Evolutionary conservation across 1,140 invertebrate species (phyloP), one percentile per base, ranked within the genome.

Genomic region (Penaeus vannamei): DNA sequence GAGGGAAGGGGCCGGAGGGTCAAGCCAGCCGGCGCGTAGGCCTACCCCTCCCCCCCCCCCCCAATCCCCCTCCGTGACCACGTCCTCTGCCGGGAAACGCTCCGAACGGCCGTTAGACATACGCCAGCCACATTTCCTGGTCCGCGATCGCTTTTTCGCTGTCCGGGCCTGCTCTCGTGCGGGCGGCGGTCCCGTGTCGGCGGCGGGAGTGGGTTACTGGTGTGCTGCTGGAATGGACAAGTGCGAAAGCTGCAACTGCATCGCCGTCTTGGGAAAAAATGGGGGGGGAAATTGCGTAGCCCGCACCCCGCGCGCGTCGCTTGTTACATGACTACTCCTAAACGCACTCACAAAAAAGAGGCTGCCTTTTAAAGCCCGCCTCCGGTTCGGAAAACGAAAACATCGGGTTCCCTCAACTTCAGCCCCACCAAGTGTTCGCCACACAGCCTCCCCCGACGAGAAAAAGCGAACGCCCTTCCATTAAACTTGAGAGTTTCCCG

Each of bases 101-200:
- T 84, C 46, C 82, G 83, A 89, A 89, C 82, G 87, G 87, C 87
- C 87, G 87, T 89, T 89, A 89, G 87, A 89, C 87, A 84, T 79
- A 80, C n/a, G 23, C 60, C 36, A 32, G n/a, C 36, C n/a, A 84
- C 60, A 81, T 69, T 87, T 87, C 86, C 86, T 53, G 85, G 46
- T 42, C 23, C 20, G 12, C 77, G 0, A 20, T 7, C 36, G 20
- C 61, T 22, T 36, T 42, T 42, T 60, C 20, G 36, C 36, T 36
- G 0, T 53, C 1, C 2, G 17, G 53, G 5, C 10, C 53, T 12
- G 10, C 12, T 53, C 17, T 53, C 17, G 53, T 42, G 53, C 53
- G 53, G 17, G 53, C 53, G 17, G 53, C 10, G 0, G 2, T 53
- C 53, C 53, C 12, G 53, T 12, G 10, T 53, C 53, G 10, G 10